phyloP scores from a whole-genome alignment of 2,113 vertebrate genomes.

The Pachycephala philippinensis region DNA sequence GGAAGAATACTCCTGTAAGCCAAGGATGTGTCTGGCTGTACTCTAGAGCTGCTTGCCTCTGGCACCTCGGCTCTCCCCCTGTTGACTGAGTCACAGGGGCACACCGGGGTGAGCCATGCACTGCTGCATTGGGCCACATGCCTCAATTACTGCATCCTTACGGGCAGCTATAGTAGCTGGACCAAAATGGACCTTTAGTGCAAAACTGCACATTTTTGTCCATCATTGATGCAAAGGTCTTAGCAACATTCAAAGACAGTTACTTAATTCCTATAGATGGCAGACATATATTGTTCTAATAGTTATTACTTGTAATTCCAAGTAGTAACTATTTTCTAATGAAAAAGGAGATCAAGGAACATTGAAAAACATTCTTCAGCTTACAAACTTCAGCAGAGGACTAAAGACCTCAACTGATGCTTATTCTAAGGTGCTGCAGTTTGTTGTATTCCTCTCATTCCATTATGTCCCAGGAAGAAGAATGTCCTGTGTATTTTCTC shows the following conservation, averaged over 20 bases:
- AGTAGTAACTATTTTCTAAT: neutral
- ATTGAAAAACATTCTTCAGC: neutral
- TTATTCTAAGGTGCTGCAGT: neutral
- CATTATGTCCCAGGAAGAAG: neutral
- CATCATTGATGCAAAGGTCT: neutral
- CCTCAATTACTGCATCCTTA: neutral
- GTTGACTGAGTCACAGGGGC: neutral
- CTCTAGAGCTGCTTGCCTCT: neutral
- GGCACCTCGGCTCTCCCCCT: rapidly evolving
- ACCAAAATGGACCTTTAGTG: neutral
- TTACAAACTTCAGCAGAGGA: neutral
- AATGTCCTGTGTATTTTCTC: neutral
- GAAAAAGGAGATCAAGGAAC: neutral
- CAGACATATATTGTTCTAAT: neutral
- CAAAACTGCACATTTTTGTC: neutral
- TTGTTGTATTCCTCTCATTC: neutral
- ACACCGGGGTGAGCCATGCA: neutral
- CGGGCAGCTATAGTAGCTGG: neutral
- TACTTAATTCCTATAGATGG: neutral
- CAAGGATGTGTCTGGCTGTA: neutral
- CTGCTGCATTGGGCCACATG: neutral
- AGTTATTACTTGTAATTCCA: neutral
- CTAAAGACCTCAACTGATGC: neutral
- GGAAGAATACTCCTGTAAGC: neutral
- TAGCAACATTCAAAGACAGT: neutral